Evolutionary conservation across 2,113 vertebrate species (phyloP).

Genomic region (Mastomys coucha): DNA sequence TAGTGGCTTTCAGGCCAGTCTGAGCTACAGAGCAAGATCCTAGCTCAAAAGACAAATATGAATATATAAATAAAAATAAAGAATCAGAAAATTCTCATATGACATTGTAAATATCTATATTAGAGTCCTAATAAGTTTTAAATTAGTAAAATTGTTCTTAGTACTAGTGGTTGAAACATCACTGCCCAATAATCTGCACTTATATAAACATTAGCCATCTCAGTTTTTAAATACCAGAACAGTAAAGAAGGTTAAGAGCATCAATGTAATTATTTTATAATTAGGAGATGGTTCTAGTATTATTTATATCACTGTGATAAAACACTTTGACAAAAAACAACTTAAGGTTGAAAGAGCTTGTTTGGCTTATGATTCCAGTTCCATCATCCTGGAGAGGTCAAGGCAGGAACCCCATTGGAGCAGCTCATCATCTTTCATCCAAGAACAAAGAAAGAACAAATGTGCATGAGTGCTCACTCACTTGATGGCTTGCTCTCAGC

Average conservation of each 20-base stretch:
- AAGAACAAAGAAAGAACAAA: not conserved
- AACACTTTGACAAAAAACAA: not conserved
- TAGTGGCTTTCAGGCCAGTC: not conserved
- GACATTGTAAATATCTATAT: not conserved
- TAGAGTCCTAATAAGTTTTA: conserved; percentile 7
- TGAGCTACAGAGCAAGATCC: not conserved
- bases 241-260: not conserved
- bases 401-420: not conserved
- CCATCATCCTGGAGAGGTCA: not conserved
- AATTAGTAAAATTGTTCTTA: conserved; percentile 32
- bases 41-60: not conserved
- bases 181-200: not conserved
- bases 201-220: conserved; percentile 20
- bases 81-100: not conserved
- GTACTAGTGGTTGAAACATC: not conserved
- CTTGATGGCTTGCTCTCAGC: not conserved
- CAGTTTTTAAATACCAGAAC: conserved; percentile 19
- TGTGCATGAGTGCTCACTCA: too few relatives aligned
- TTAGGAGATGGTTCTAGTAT: not conserved
- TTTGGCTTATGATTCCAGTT: not conserved
- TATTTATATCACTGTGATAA: not conserved
- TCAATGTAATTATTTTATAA: not conserved
- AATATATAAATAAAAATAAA: not conserved
- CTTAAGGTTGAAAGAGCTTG: not conserved
- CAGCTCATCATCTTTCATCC: not conserved